Base-by-base conservation (phyloP, 2,113 vertebrate genomes). In the Hippopotamus amphibius region DNA sequence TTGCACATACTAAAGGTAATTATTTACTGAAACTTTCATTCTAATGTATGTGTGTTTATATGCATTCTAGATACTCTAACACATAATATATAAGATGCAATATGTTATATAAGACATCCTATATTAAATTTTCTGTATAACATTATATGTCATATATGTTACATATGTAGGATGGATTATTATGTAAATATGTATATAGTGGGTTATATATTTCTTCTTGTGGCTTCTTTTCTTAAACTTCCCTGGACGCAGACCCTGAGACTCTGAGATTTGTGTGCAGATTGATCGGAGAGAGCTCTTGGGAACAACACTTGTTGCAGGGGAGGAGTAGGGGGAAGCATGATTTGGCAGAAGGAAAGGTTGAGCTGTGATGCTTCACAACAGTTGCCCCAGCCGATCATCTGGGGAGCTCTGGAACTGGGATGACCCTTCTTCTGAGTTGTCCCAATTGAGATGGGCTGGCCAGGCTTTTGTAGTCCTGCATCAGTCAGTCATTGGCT, bases 211-310 rank as follows among this genome's bases (percentile, higher is more conserved):
- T 95, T 88, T 96, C 48, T 96, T 95, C 93, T 77, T 92, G 77
- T 96, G 92, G 48, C 93, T 98, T 94, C 93, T 97, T 97, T 97
- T 93, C 92, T 97, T 94, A 96, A 89, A 95, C 72, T 93, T 95
- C 46, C 79, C n/a, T 93, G 88, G 79, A 97, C 91, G 93, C 79
- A 97, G 77, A 87, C 57, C 95, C 63, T 92, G 55, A 88, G 69
- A 82, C 66, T 94, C 37, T 95, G 90, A 90, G 72, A 81, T 90
- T 90, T 95, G 57, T 16, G 0, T 90, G 59, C 86, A 97, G 57
- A 90, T 90, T 90, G 86, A 57, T 76, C 53, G 66, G 59, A 80
- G 69, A 95, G 66, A 86, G 72, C 59, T 95, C 94, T 95, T 66
- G 86, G 74, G 50, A 90, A 82, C 53, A 92, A 48, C 66, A 53